Evolutionary conservation across 2,113 vertebrate genomes (phyloP), one percentile per base, ranked within the genome.

Genomic region (Neopipo cinnamomea): DNA sequence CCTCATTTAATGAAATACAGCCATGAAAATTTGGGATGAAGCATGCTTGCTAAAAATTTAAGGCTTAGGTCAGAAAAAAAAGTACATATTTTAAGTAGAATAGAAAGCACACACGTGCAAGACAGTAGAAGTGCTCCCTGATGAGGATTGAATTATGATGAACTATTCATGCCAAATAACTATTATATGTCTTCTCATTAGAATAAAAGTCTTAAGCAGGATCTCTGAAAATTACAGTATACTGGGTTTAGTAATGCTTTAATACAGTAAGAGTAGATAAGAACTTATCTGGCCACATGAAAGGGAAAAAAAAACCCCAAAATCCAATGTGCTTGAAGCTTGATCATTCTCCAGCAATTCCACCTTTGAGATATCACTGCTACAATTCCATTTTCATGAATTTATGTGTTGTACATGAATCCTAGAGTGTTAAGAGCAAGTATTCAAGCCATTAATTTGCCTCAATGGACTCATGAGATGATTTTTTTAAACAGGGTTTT

Each of bases 401-500:
- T 75, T 74, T 27, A 23, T 66, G 8, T 88, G 52, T 90, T 79
- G 17, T 88, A 63, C 86, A 21, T 56, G 33, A 86, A 93, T 93
- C 90, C 61, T 77, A 19, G 50, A 80, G 79, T 90, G 33, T 91
- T 77, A 65, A 88, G 93, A 86, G 63, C 61, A 86, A 58, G 61
- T 81, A 86, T 77, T 76, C 72, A 88, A 56, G 49, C 3, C 31
- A 47, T 89, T 93, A 35, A 86, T 94, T 91, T 95, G 92, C 82
- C 68, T 95, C 82, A 86, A 39, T 0, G 79, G 63, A 90, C 55
- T 95, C 47, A 37, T 49, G 27, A 83, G 65, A 31, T 53, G 42
- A 76, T 88, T 93, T 91, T 88, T 96, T 85, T 71, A 62, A 88
- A 58, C 91, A 97, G 75, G 41, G 79, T 94, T 90, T 95, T 86